Conservation (phyloP, 2,888 invertebrate species). For the Calameuta filiformis region DNA sequence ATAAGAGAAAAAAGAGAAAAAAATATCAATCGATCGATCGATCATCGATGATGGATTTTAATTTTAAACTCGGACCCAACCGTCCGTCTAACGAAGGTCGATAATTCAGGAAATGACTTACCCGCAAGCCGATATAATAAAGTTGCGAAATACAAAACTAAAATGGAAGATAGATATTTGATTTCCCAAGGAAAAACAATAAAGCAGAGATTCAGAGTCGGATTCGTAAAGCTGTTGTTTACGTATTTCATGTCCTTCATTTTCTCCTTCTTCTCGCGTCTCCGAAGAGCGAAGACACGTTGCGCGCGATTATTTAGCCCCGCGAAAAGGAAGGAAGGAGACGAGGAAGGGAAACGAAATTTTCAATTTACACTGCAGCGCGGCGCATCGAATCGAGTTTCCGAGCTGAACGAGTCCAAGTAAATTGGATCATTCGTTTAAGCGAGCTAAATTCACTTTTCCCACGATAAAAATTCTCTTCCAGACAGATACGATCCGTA, state of each 20-base stretch:
- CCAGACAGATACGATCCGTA: not conserved
- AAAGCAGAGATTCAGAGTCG: not conserved
- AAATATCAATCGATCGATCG: not conserved
- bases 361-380: not conserved
- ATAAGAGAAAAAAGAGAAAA: not conserved
- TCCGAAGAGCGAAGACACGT: not conserved
- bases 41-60: not conserved
- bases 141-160: not conserved
- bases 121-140: not conserved
- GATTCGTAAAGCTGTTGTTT: not conserved
- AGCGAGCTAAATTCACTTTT: not conserved
- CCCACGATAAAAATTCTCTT: not conserved
- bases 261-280: not conserved
- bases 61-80: not conserved
- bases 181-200: not conserved
- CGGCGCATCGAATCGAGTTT: not conserved
- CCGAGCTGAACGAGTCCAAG: not conserved
- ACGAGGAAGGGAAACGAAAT: not conserved
- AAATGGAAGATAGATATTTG: not conserved
- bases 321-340: not conserved
- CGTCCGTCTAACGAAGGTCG: not conserved
- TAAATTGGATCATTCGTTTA: not conserved
- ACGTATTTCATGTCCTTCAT: not conserved
- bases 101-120: not conserved
- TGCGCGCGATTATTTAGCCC: not conserved